A percentile compares a stretch with the other conserved stretches of the same genome.
phyloP scores from a whole-genome alignment of 2,888 invertebrate genomes.

The Melanophora roralis region DNA sequence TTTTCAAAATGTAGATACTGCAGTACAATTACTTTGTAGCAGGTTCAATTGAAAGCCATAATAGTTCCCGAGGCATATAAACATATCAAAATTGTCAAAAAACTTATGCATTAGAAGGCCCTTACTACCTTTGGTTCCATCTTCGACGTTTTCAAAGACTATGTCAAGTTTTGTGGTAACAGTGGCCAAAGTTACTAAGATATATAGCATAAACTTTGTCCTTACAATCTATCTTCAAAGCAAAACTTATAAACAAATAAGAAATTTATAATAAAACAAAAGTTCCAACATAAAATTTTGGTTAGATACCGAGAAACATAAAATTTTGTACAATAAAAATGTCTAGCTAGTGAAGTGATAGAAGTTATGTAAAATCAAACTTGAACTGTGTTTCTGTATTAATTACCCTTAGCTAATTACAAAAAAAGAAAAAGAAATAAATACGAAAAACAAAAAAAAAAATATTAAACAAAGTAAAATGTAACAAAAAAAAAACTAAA shows the following conservation, averaged over 20 bases:
- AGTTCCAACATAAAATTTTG: constrained; percentile 38
- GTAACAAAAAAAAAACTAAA: constrained; percentile 29
- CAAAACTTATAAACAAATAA: not conserved
- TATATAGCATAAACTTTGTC: too few relatives aligned
- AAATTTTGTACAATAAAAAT: constrained; percentile 24
- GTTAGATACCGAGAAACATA: constrained; percentile 58
- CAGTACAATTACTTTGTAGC: too few relatives aligned
- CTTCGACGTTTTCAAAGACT: too few relatives aligned
- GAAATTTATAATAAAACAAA: not conserved
- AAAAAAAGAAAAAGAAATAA: constrained; percentile 20
- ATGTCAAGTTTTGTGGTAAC: too few relatives aligned
- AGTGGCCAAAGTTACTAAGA: too few relatives aligned
- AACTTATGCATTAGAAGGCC: too few relatives aligned
- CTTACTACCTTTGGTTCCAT: too few relatives aligned
- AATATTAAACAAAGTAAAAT: constrained; percentile 39
- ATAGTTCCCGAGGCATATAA: too few relatives aligned
- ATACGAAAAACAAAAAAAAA: constrained; percentile 48
- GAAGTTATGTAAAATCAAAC: constrained; percentile 30
- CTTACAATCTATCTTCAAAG: not conserved
- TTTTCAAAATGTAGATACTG: too few relatives aligned
- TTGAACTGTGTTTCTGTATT: constrained; percentile 51
- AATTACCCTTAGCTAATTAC: constrained; percentile 48
- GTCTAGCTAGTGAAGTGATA: constrained; percentile 41
- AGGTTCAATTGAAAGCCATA: too few relatives aligned
- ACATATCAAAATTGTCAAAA: too few relatives aligned